phyloP scores from a whole-genome alignment of 2,113 vertebrate genomes.

The Axis porcinus region DNA sequence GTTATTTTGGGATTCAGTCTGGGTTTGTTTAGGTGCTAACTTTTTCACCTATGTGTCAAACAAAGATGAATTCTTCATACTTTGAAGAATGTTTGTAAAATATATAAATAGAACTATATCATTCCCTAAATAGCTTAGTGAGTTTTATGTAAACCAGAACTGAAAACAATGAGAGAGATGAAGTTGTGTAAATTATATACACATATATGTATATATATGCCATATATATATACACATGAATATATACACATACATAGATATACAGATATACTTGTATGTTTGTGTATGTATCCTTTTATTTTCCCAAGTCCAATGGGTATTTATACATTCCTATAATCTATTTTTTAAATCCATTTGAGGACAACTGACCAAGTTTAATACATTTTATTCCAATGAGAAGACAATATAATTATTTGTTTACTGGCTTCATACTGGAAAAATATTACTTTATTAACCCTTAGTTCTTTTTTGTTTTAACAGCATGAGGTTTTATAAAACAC shows the following conservation, averaged over 20 bases:
- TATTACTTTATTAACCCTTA: background rate
- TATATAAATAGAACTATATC: background rate
- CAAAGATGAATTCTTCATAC: background rate
- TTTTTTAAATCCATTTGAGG: background rate
- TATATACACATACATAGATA: background rate
- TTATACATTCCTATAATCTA: background rate
- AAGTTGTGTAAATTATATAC: background rate
- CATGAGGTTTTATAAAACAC: background rate
- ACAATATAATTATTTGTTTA: background rate
- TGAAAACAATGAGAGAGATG: conserved; percentile 9
- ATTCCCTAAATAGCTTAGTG: background rate
- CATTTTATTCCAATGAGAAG: background rate
- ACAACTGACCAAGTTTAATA: background rate
- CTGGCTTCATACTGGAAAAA: background rate
- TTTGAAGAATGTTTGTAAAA: conserved; percentile 4
- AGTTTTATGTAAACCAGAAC: conserved; percentile 11
- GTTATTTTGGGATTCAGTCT: background rate
- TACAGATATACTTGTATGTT: background rate
- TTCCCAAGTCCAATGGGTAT: background rate
- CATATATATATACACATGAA: background rate
- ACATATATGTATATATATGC: background rate
- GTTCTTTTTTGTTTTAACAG: background rate
- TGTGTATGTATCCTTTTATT: background rate
- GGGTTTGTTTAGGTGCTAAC: conserved; percentile 10
- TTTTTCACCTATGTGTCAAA: conserved; percentile 1